Evolutionary conservation across 1,140 invertebrate genomes (phyloP), one percentile per base, ranked within the genome.

Genomic region (Drosophila dunni): DNA sequence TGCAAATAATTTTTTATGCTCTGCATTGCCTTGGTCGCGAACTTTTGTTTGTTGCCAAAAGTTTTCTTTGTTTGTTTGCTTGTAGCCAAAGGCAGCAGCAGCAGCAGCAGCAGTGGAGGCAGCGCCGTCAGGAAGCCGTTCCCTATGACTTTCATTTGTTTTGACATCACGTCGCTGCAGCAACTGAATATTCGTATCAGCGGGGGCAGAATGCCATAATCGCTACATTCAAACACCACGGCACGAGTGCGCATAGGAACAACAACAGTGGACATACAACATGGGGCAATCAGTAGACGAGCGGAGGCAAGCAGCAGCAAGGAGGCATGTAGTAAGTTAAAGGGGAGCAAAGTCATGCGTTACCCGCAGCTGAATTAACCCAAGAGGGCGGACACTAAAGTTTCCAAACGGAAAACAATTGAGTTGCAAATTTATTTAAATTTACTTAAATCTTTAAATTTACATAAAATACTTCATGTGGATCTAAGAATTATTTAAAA

Each of bases 1-100:
- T 90, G 85, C 85, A 85, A 89, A 90, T 89, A 79, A 89, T 89
- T 89, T 89, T 75, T 81, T 85, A 90, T 90, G 77, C 73, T 84
- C 63, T 53, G 61, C 75, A 74, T 67, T 81, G 79, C 84, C 69
- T 77, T 53, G 61, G 46, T 48, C 75, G 80, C 81, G 74, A 84
- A 84, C 24, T 76, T 73, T 77, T 79, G 77, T 79, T 60, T 66
- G 81, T 68, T 83, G 69, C 75, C 81, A 53, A 80, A 76, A 88
- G 48, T 86, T 82, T 88, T 86, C 83, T 86, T 86, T 86, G 83
- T 86, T 86, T 86, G 79, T 29, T 29, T 29, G 24, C 6, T 29
- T 29, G 24, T 29, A 29, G 24, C 83, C 57, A 50, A 72, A 54
- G 75, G 62, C 71, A 82, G 54, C 51, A 42, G 40, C 46, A 42